Conservation (phyloP, 2,797 vertebrate species). For the Melanotaenia trifasciata region DNA sequence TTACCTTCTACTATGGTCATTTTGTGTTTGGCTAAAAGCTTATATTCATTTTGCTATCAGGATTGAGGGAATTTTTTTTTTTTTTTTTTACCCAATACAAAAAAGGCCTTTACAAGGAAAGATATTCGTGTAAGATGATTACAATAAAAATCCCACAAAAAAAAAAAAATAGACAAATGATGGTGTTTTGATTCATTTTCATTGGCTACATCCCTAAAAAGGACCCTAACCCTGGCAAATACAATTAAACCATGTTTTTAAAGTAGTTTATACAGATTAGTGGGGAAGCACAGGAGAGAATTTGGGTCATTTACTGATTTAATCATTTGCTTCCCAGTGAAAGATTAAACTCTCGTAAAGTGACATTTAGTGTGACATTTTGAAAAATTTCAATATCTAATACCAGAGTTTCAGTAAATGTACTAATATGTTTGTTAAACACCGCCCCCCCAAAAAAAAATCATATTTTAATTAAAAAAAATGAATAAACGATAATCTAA, state of each 20-base stretch:
- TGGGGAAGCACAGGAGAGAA: not conserved
- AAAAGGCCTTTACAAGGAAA: too few relatives aligned
- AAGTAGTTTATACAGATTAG: not conserved
- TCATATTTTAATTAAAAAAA: not conserved
- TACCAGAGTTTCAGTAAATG: not conserved
- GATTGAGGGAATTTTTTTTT: too few relatives aligned
- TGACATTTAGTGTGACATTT: not conserved
- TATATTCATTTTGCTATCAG: too few relatives aligned
- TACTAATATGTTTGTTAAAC: not conserved
- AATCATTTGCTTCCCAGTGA: not conserved
- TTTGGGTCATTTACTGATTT: not conserved
- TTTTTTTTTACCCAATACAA: too few relatives aligned
- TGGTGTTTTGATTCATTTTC: not conserved
- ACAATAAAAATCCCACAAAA: not conserved
- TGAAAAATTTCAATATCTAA: not conserved
- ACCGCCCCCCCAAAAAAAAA: not conserved
- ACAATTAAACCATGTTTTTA: not conserved
- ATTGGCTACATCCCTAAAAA: not conserved
- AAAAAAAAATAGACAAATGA: not conserved
- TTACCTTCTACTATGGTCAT: not conserved
- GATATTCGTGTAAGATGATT: not conserved
- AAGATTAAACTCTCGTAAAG: not conserved
- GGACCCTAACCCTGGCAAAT: not conserved
- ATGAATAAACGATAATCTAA: not conserved
- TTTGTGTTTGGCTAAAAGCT: too few relatives aligned